Percentiles rank a stretch among this genome's conserved stretches.
Evolutionary conservation across 1,140 invertebrate genomes (phyloP).

Genomic region (Lamellibrachia luymesi): DNA sequence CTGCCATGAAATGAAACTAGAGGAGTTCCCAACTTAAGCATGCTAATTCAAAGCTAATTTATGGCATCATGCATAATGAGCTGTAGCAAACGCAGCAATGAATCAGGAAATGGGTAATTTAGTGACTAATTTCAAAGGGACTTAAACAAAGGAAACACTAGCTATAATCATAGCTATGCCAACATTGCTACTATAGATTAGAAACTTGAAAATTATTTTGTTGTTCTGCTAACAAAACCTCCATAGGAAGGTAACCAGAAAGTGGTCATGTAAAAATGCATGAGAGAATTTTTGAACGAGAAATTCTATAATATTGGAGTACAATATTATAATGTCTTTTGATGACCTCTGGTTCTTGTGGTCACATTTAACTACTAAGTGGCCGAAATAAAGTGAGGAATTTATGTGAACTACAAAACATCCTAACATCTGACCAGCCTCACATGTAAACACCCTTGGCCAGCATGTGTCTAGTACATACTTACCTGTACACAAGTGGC

Average conservation of each 20-base stretch:
- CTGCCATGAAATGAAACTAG: background rate
- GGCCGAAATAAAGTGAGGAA: background rate
- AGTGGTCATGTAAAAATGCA: too few species aligned
- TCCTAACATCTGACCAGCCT: background rate
- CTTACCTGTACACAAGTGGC: background rate
- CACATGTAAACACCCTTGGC: background rate
- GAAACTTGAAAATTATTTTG: background rate
- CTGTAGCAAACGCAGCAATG: background rate
- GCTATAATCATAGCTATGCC: background rate
- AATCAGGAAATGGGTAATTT: background rate
- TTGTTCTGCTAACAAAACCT: too few species aligned
- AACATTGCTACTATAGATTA: background rate
- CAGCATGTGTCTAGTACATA: background rate
- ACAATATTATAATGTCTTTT: too few species aligned
- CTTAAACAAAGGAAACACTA: background rate
- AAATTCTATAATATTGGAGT: too few species aligned
- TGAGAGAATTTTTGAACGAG: too few species aligned
- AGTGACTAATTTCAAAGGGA: background rate
- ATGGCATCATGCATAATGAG: background rate
- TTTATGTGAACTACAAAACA: background rate
- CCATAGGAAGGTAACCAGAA: too few species aligned
- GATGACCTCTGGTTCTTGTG: too few species aligned
- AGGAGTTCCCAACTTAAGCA: background rate
- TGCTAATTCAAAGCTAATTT: background rate
- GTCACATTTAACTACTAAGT: too few species aligned